Evolutionary conservation across 53 echinoderm and acorn worm genomes (phyloP).

Genomic region (Luidia sarsii): DNA sequence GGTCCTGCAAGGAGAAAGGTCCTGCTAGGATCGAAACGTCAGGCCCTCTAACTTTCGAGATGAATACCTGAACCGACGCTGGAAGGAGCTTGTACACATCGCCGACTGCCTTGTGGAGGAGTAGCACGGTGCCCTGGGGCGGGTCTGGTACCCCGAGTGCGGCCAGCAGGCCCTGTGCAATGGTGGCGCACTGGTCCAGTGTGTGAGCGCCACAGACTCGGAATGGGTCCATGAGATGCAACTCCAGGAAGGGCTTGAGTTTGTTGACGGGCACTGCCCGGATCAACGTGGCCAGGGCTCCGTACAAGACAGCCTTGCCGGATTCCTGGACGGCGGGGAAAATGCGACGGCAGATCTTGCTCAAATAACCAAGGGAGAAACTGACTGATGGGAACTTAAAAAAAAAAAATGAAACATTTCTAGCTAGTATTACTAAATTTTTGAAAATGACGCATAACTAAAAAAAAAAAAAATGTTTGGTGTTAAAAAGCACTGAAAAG

Average conservation of each 20-base stretch:
- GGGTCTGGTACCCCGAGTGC: constrained; percentile 66
- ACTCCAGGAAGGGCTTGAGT: constrained; percentile 62
- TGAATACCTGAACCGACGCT: constrained; percentile 53
- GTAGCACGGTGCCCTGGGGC: constrained; percentile 54
- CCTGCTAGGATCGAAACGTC: too few relatives aligned
- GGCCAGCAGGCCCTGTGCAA: constrained; percentile 57
- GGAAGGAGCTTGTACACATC: constrained; percentile 64
- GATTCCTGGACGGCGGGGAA: too few relatives aligned
- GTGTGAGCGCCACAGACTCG: constrained; percentile 25
- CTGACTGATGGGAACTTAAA: too few relatives aligned
- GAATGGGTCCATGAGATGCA: constrained; percentile 54
- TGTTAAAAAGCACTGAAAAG: too few relatives aligned
- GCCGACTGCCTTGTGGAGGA: constrained; percentile 59
- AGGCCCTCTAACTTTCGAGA: too few relatives aligned
- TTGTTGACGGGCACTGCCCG: constrained; percentile 62
- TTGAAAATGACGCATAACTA: too few relatives aligned
- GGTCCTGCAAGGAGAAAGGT: too few relatives aligned
- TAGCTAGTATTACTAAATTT: too few relatives aligned
- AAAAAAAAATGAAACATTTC: too few relatives aligned
- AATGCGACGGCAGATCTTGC: too few relatives aligned
- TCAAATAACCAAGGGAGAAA: too few relatives aligned
- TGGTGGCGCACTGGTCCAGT: constrained; percentile 14
- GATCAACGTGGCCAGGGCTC: constrained; percentile 56
- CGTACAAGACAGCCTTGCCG: constrained; percentile 50
- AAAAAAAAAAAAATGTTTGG: background rate